These are phyloP conservation scores for Mechanitis mazaeus DNA, from an alignment of 2,888 invertebrate species.

Conservation along the genomic window DNA sequence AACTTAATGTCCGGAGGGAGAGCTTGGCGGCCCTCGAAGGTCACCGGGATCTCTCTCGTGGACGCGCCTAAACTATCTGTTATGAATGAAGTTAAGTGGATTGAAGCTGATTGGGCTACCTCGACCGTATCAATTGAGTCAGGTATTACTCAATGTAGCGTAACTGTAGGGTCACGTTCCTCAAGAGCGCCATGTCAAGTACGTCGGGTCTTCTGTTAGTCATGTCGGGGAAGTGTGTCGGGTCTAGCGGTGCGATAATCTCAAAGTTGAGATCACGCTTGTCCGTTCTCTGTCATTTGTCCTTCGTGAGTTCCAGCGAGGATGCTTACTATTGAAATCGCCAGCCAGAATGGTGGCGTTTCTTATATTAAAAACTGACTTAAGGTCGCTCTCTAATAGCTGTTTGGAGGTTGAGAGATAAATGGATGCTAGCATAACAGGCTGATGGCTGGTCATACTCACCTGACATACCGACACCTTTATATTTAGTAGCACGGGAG, in stretches of 20 bases:
- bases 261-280: neutral
- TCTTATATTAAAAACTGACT: neutral
- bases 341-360: neutral
- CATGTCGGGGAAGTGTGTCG: neutral
- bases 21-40: too few species aligned
- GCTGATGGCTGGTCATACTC: constrained; percentile 18
- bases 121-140: neutral
- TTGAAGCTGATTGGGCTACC: neutral
- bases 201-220: neutral
- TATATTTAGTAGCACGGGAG: constrained; percentile 10
- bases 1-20: too few species aligned
- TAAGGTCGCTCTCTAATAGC: constrained; percentile 6
- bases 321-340: neutral
- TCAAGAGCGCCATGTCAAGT: constrained; percentile 3
- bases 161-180: neutral
- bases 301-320: neutral
- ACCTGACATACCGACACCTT: constrained; percentile 11
- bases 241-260: neutral
- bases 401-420: constrained; percentile 8
- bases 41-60: too few species aligned
- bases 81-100: neutral
- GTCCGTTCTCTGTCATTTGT: neutral
- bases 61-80: neutral
- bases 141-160: neutral
- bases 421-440: constrained; percentile 13